Percentiles rank a stretch among this genome's conserved stretches.
Evolutionary conservation across 2,888 invertebrate species (phyloP).

Genomic region (Apantesis nais): DNA sequence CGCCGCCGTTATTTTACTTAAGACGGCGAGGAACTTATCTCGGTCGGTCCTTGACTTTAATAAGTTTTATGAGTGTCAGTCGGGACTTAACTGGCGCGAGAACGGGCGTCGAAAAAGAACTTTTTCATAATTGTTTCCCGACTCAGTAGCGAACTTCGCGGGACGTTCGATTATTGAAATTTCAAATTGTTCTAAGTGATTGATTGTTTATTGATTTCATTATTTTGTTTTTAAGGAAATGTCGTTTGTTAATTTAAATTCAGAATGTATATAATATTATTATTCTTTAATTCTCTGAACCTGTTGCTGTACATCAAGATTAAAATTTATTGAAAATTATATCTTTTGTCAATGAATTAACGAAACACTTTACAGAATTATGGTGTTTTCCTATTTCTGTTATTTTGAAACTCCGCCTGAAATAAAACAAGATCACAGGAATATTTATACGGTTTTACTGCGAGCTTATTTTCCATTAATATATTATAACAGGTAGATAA

Average conservation of each 20-base stretch:
- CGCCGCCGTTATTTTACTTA: slow-evolving; percentile 83
- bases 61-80: slow-evolving; percentile 85
- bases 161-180: slow-evolving; percentile 80
- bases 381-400: neutral
- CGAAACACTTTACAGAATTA: neutral
- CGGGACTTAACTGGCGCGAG: slow-evolving; percentile 82
- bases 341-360: neutral
- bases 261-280: neutral
- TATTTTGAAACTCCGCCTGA: neutral
- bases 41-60: slow-evolving; percentile 85
- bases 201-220: slow-evolving; percentile 65
- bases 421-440: neutral
- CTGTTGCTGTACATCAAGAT: neutral
- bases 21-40: slow-evolving; percentile 83
- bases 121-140: slow-evolving; percentile 84
- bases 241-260: slow-evolving; percentile 29
- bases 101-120: slow-evolving; percentile 80
- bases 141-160: slow-evolving; percentile 67
- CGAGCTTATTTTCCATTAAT: neutral
- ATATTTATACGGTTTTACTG: neutral
- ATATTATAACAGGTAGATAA: neutral
- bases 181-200: slow-evolving; percentile 66
- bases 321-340: neutral
- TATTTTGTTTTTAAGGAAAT: slow-evolving; percentile 34
- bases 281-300: neutral